These are phyloP conservation scores for Pseudoips prasinana DNA, from an alignment of 2,888 invertebrate genomes.

Conservation along the genomic window DNA sequence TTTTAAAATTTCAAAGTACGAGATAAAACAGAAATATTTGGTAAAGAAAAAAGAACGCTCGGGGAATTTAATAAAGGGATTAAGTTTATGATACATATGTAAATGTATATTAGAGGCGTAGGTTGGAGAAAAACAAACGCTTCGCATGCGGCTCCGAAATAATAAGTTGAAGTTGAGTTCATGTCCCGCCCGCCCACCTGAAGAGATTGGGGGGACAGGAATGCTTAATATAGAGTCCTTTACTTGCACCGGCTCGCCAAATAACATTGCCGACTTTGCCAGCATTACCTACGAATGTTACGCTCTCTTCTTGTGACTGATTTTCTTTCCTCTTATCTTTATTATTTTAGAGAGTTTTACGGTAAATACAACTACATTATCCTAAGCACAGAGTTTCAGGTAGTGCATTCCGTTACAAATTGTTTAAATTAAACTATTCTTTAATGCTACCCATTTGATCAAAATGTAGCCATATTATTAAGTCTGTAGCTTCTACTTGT, in stretches of 20 bases:
- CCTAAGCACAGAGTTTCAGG: constrained; percentile 21
- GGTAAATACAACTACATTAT: constrained; percentile 23
- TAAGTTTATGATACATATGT: constrained; percentile 59
- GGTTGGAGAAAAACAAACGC: constrained; percentile 70
- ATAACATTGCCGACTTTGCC: constrained; percentile 70
- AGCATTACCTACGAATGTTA: constrained; percentile 46
- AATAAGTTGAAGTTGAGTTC: constrained; percentile 76
- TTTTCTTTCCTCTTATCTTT: constrained; percentile 30
- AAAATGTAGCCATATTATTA: no score
- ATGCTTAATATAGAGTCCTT: constrained; percentile 80
- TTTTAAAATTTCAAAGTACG: constrained; percentile 22
- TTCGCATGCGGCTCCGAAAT: constrained; percentile 67
- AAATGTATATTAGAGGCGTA: constrained; percentile 54
- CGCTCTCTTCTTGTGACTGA: constrained; percentile 39
- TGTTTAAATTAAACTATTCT: no score
- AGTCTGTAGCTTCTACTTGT: no score
- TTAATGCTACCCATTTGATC: no score
- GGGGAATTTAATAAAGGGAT: constrained; percentile 71
- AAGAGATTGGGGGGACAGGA: constrained; percentile 74
- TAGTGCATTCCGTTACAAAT: no score
- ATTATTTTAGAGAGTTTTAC: constrained; percentile 29
- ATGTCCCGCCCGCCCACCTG: constrained; percentile 70
- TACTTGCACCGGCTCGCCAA: constrained; percentile 72
- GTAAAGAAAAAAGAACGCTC: constrained; percentile 34
- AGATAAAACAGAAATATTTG: constrained; percentile 40